Base-by-base conservation (phyloP, 2,888 invertebrate species). In the Apantesis nais region DNA sequence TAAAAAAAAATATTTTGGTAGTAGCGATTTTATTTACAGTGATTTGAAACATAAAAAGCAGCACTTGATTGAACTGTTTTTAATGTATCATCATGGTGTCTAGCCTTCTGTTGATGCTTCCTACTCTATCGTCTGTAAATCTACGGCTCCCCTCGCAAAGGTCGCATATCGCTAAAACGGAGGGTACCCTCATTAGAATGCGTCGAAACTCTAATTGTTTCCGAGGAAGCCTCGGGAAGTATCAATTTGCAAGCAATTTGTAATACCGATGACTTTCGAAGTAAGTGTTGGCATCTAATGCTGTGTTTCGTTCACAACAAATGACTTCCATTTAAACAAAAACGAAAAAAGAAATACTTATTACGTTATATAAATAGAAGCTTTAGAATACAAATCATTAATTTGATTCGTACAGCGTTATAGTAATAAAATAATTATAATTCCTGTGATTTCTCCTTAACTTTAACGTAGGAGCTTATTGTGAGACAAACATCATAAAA, bases 211-310 rank as follows among this genome's bases (percentile, higher is more conserved):
- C 88, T 92, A 92, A 92, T 92, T 92, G 92, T 91, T 92, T 89
- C 89, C 89, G 83, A 76, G 76, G 41, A 63, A 71, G 44, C 34
- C 78, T 78, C 80, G 76, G 84, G 78, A 86, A 88, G 87, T 89
- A 92, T 91, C 92, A 92, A 92, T 92, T 92, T 92, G 87, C 90
- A 87, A 89, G 88, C 88, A 89, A 90, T 91, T 89, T 89, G 78
- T 77, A 77, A 76, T 75, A 73, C 78, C 81, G 72, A 80, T 82
- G 78, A 77, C 68, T 79, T 73, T 65, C 73, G 77, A 82, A 78
- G 70, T 66, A 72, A 65, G 66, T 67, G 66, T 77, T 69, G 64
- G 34, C 7, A 63, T 55, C 39, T 39, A 31, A 16, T 37, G 34
- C n/a, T n/a, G n/a, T 34, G 52, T 52, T 52, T 44, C n/a, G 34